Evolutionary conservation across 2,888 invertebrate genomes (phyloP).

Genomic region (Microchrysa polita): DNA sequence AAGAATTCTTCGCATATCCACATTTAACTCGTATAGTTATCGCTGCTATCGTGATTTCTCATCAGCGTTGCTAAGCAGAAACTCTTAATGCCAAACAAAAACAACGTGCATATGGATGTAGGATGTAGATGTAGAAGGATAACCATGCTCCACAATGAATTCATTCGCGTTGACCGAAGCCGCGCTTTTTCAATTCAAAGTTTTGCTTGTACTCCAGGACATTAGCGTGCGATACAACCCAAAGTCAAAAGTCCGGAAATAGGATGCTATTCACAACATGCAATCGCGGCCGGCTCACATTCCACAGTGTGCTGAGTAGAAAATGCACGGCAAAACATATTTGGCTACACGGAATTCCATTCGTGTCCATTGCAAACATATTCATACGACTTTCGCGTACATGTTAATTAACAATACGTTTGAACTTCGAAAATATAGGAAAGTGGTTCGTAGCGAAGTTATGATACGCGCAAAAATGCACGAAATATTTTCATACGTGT

Average conservation of each 20-base stretch:
- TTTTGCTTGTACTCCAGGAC: not conserved
- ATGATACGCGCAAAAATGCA: not conserved
- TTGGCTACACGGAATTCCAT: constrained; percentile 46
- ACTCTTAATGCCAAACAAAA: constrained; percentile 1
- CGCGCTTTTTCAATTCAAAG: too few species aligned
- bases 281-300: not conserved
- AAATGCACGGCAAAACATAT: constrained; percentile 40
- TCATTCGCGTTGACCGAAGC: too few species aligned
- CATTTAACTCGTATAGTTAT: not conserved
- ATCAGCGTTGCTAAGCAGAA: not conserved
- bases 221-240: not conserved
- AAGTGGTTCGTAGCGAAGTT: not conserved
- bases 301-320: not conserved
- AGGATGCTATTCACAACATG: constrained; percentile 4
- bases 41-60: not conserved
- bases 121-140: not conserved
- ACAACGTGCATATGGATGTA: not conserved
- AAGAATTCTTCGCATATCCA: not conserved
- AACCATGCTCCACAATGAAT: too few species aligned
- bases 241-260: not conserved
- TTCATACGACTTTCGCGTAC: constrained; percentile 36
- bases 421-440: constrained; percentile 28
- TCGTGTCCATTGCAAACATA: constrained; percentile 46
- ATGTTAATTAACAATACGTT: constrained; percentile 48
- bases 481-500: too few species aligned